Percentiles rank a stretch among this genome's conserved stretches.
These are phyloP conservation scores for Lepidotrigona ventralis DNA, from an alignment of 1,140 invertebrate genomes.

Conservation along the genomic window DNA sequence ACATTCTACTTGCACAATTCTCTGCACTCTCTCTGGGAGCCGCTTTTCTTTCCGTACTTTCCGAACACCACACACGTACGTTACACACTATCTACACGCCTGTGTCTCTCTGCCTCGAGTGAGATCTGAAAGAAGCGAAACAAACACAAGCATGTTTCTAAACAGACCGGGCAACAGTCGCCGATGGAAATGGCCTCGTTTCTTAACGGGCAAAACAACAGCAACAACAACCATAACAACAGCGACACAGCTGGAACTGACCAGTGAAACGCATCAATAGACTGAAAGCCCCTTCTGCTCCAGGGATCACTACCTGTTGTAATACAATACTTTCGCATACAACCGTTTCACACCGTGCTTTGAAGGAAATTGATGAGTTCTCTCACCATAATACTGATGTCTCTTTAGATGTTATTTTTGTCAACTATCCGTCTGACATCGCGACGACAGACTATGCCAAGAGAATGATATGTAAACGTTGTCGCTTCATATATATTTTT, in stretches of 20 bases:
- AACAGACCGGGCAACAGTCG: constrained; percentile 79
- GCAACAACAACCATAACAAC: constrained; percentile 73
- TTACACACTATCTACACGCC: constrained; percentile 66
- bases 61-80: constrained; percentile 77
- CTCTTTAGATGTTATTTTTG: not conserved
- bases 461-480: not conserved
- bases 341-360: constrained; percentile 14
- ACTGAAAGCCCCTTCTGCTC: constrained; percentile 62
- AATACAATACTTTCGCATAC: not conserved
- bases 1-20: constrained; percentile 58
- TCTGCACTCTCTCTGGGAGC: constrained; percentile 68
- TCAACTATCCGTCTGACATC: not conserved
- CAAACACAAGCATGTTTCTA: constrained; percentile 80
- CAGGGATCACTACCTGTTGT: constrained; percentile 62
- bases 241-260: constrained; percentile 59
- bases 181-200: constrained; percentile 83
- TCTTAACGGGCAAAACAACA: constrained; percentile 83
- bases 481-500: constrained; percentile 6
- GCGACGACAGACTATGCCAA: not conserved
- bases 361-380: not conserved
- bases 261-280: constrained; percentile 55
- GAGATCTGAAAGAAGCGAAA: constrained; percentile 80
- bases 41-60: constrained; percentile 71
- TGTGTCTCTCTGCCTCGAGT: constrained; percentile 62
- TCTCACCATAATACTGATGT: not conserved